Evolutionary conservation across 2,113 vertebrate genomes (phyloP).

Genomic region (Periophthalmus modestus): DNA sequence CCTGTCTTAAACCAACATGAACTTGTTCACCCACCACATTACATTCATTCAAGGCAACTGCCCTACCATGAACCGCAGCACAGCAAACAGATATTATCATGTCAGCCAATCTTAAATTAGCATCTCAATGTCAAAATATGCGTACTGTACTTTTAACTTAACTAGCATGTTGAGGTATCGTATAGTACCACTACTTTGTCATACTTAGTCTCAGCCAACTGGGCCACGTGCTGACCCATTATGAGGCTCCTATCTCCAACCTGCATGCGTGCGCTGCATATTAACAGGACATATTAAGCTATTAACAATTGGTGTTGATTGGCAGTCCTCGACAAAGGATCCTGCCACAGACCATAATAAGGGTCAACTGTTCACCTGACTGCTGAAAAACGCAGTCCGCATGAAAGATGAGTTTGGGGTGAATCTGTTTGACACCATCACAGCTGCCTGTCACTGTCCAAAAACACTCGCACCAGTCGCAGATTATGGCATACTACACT

Average conservation of each 20-base stretch:
- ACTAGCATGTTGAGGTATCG: not conserved
- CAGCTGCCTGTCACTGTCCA: slow-evolving; percentile 47
- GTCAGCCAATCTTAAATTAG: not conserved
- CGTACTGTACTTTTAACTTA: not conserved
- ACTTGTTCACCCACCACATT: no score
- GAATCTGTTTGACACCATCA: slow-evolving; percentile 62
- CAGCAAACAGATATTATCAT: not conserved
- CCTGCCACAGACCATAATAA: slow-evolving; percentile 57
- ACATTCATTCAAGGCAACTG: no score
- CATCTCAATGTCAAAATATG: not conserved
- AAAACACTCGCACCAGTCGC: no score
- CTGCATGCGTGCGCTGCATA: slow-evolving; percentile 33
- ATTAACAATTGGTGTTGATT: slow-evolving; percentile 62
- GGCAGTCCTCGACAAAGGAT: slow-evolving; percentile 57
- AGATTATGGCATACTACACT: no score
- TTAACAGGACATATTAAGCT: slow-evolving; percentile 62
- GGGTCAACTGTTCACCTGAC: slow-evolving; percentile 46
- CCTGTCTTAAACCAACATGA: no score
- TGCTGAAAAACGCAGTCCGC: slow-evolving; percentile 15
- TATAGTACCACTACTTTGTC: not conserved
- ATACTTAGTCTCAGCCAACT: slow-evolving; percentile 26
- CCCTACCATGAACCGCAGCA: not conserved
- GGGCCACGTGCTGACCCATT: slow-evolving; percentile 53
- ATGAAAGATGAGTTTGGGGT: slow-evolving; percentile 67
- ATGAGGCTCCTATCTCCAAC: slow-evolving; percentile 21